A percentile compares a stretch with the other conserved stretches of the same genome.
Evolutionary conservation across 2,888 invertebrate genomes (phyloP).

Genomic region (Sepioteuthis lessoniana): DNA sequence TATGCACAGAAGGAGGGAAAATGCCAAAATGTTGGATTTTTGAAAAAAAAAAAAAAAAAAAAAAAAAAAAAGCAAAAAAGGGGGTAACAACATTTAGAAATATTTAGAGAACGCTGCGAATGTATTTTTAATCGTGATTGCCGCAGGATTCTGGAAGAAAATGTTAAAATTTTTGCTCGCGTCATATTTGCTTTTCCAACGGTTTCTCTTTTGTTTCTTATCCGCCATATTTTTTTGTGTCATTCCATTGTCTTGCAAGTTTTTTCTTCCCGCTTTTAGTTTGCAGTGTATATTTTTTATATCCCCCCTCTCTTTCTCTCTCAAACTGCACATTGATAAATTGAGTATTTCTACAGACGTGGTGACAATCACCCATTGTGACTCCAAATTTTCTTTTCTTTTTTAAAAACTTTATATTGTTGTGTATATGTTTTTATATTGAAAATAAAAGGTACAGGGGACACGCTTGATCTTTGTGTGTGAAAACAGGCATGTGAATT

Average conservation of each 20-base stretch:
- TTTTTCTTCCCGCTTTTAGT: slow-evolving; percentile 13
- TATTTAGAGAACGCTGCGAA: slow-evolving; percentile 33
- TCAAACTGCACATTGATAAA: not conserved
- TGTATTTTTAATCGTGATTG: slow-evolving; percentile 33
- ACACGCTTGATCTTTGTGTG: slow-evolving; percentile 33
- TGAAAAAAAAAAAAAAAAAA: no score
- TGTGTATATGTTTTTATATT: not conserved
- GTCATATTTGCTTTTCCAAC: not conserved
- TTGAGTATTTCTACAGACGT: not conserved
- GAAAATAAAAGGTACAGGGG: not conserved
- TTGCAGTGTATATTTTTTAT: not conserved
- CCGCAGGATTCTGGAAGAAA: not conserved
- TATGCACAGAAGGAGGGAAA: not conserved
- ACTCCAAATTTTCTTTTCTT: not conserved
- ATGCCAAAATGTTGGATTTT: not conserved
- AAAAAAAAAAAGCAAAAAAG: no score
- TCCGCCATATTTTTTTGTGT: slow-evolving; percentile 10
- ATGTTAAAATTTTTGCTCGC: not conserved
- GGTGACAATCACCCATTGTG: not conserved
- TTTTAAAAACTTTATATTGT: not conserved
- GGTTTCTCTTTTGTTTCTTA: not conserved
- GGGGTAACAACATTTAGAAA: not conserved
- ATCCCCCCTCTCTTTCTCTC: not conserved
- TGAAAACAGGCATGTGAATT: not conserved
- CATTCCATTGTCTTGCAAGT: not conserved